Evolutionary conservation across 2,113 vertebrate species (phyloP).

Genomic region (Silurus asotus): DNA sequence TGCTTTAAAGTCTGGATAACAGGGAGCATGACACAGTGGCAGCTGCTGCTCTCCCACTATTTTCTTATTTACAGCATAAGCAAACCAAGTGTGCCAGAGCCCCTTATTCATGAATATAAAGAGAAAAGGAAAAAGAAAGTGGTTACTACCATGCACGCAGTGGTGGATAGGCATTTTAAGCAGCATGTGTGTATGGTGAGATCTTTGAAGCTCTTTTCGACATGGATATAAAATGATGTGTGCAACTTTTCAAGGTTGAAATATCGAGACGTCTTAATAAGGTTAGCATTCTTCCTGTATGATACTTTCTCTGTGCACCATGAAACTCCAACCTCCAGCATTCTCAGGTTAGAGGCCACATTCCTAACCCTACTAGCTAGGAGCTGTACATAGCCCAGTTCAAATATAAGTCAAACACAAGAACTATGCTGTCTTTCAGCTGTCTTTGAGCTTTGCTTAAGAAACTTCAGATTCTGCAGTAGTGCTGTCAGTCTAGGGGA

Average conservation of each 20-base stretch:
- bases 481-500: background rate
- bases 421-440: conserved; percentile 6
- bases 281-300: background rate
- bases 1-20: conserved; percentile 47
- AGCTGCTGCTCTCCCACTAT: conserved; percentile 51
- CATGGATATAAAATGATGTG: background rate
- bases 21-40: conserved; percentile 5
- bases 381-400: conserved; percentile 1
- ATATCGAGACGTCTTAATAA: background rate
- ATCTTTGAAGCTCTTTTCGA: conserved; percentile 24
- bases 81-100: background rate
- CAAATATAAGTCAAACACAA: conserved; percentile 30
- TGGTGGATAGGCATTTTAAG: background rate
- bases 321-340: background rate
- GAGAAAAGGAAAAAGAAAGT: background rate
- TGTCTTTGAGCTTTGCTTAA: background rate
- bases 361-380: conserved; percentile 12
- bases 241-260: background rate
- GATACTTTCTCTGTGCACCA: background rate
- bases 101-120: background rate
- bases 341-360: conserved; percentile 25
- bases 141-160: background rate
- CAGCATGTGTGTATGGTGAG: conserved; percentile 30
- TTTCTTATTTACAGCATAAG: background rate
- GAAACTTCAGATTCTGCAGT: background rate